Evolutionary conservation across 2,797 vertebrate genomes (phyloP), one percentile per base, ranked within the genome.

Genomic region (Halcyon chelicuti): DNA sequence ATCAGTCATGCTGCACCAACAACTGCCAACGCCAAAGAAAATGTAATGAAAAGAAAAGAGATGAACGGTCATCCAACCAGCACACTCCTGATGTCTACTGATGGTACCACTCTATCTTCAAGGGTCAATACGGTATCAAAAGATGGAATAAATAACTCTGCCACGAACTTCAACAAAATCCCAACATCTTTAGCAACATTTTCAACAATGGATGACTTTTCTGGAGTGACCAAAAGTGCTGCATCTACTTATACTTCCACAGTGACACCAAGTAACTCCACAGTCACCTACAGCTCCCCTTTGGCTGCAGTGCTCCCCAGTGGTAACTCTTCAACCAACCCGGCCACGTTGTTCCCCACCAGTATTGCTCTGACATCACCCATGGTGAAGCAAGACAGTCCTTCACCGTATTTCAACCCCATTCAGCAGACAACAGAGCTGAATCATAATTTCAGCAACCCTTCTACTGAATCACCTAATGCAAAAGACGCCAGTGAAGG

Each of bases 401-500:
- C 40, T 16, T 82, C 61, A 5, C 13, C 16, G 3, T 78, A 47
- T 19, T 84, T 96, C 44, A 93, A 70, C 5, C 21, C 52, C 22
- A 84, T n/a, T 74, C 58, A 47, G 62, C 90, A 96, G 76, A 90
- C 84, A 37, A 86, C 94, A 79, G 93, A 91, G 18, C 11, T 39
- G 49, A 92, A 87, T 12, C 23, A 49, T 39, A 93, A 93, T 26
- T 95, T 89, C 51, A 98, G 84, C 58, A 94, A 86, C 29, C 12
- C 60, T 91, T 94, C 92, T 47, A 90, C 86, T 83, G 31, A 73
- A 44, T 39, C 86, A 52, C 19, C 95, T 65, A 94, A 94, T 49
- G n/a, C 91, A 49, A 82, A 94, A 81, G 93, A 97, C 33, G 23
- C 57, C 37, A 86, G 3, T 21, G 62, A 97, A 97, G 96, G 97